Evolutionary conservation across 2,888 invertebrate species (phyloP), one percentile per base, ranked within the genome.

Genomic region (Microchrysa polita): DNA sequence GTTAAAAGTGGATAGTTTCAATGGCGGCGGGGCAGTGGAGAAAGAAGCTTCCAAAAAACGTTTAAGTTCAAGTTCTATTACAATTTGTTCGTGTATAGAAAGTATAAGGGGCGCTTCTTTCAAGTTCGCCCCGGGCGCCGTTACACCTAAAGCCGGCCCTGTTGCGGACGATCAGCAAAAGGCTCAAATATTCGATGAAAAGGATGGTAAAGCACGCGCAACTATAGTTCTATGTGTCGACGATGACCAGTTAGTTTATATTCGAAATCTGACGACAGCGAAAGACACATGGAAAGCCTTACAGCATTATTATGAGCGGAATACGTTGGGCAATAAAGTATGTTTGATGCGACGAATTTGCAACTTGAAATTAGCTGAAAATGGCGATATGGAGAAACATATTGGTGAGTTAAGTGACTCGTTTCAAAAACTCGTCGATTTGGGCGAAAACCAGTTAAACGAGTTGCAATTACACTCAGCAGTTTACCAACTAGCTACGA

Each of bases 401-500:
- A n/a, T n/a, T n/a, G n/a, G n/a, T n/a, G 20, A 59, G 59, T 10
- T 59, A n/a, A 59, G 12, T 12, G 23, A 59, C 23, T 59, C 23
- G 23, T 59, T 59, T 59, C 59, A 59, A 23, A 18, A 59, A 23
- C 23, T 59, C 10, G 23, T 23, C 0, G 23, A 59, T 59, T 59
- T 59, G 20, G 59, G 20, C 23, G 20, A 23, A 22, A 23, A 59
- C 12, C 59, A 59, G n/a, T 59, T 59, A 23, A 23, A 22, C 23
- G 1, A 53, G 44, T 44, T 14, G 44, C 44, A 44, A 44, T 44
- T 14, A 44, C 44, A 55, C 16, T 55, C 7, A 55, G 59, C 23
- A 59, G 59, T 59, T 59, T 59, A n/a, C 59, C 59, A 59, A 5
- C 22, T 9, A 59, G 59, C 59, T 59, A 59, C 23, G 23, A 59